Base-by-base conservation (phyloP, 2,888 invertebrate genomes). In the Bedellia somnulentella region DNA sequence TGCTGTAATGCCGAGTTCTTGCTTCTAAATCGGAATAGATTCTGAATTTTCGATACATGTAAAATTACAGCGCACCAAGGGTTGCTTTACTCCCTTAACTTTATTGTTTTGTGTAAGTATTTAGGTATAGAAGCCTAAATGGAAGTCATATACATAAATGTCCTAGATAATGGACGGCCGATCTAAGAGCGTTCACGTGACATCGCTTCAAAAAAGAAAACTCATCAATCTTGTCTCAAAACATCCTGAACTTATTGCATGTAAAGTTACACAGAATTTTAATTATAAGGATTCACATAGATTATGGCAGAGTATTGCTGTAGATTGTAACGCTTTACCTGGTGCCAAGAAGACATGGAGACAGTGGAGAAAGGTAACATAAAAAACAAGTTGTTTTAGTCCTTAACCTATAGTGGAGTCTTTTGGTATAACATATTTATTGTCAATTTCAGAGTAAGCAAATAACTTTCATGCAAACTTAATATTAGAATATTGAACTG, bases 331-430 rank as follows among this genome's bases (percentile, higher is more conserved):
- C 39, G 45, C 62, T 17, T 47, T 68, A 33, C 58, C 64, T 10
- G 73, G 73, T 6, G 66, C 68, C 0, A 57, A 41, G 22, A 73
- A 73, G 49, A 66, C 63, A 36, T 73, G 73, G 73, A 54, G 54
- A 24, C 70, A 70, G 39, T 73, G 71, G 73, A 52, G 57, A 46
- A 73, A 70, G 53, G 73, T 71, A 49, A 13, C n/a, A n/a, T n/a
- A n/a, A n/a, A n/a, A n/a, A n/a, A n/a, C n/a, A n/a, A n/a, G n/a
- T n/a, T n/a, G n/a, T n/a, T n/a, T n/a, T n/a, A n/a, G n/a, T n/a
- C n/a, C n/a, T n/a, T n/a, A n/a, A n/a, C n/a, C n/a, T n/a, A n/a
- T n/a, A n/a, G n/a, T n/a, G n/a, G n/a, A n/a, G n/a, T n/a, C n/a
- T n/a, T n/a, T n/a, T n/a, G n/a, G n/a, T n/a, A n/a, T n/a, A n/a